These are phyloP conservation scores for Idaea aversata DNA, from an alignment of 2,888 invertebrate genomes.

Conservation along the genomic window DNA sequence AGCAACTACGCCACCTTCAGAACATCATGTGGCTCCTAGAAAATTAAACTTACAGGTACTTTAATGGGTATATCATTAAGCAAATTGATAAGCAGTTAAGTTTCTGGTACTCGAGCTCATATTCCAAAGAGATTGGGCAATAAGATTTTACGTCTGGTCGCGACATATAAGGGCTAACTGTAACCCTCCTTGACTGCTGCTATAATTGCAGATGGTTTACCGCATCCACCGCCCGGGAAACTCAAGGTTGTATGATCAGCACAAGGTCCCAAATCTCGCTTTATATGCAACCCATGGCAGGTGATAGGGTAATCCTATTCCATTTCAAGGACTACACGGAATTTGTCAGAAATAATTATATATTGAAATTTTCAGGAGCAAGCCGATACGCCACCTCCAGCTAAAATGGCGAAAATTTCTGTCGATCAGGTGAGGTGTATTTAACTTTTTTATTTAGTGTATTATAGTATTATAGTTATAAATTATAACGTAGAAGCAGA, in stretches of 20 bases:
- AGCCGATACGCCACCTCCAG: conserved; percentile 58
- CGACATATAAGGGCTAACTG: too few relatives aligned
- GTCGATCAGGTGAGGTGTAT: conserved; percentile 51
- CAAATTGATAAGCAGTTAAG: neutral
- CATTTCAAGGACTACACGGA: neutral
- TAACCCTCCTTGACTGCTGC: too few relatives aligned
- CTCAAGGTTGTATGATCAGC: too few relatives aligned
- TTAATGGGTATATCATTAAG: neutral
- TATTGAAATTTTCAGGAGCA: conserved; percentile 49
- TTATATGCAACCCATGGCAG: too few relatives aligned
- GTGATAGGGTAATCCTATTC: too few relatives aligned
- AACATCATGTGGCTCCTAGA: conserved; percentile 43
- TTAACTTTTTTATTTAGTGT: too few relatives aligned
- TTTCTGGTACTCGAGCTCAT: too few relatives aligned
- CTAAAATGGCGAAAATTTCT: conserved; percentile 59
- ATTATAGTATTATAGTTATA: too few relatives aligned
- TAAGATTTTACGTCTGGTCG: neutral
- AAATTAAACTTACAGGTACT: conserved; percentile 56
- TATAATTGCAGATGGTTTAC: too few relatives aligned
- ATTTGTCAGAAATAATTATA: conserved; percentile 1
- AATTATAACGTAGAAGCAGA: too few relatives aligned
- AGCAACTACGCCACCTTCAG: conserved; percentile 48
- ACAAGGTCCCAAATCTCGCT: too few relatives aligned
- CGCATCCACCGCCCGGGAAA: too few relatives aligned
- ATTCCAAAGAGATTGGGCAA: neutral